Evolutionary conservation across 2,113 vertebrate species (phyloP).

Genomic region (Oreochromis spilurus): DNA sequence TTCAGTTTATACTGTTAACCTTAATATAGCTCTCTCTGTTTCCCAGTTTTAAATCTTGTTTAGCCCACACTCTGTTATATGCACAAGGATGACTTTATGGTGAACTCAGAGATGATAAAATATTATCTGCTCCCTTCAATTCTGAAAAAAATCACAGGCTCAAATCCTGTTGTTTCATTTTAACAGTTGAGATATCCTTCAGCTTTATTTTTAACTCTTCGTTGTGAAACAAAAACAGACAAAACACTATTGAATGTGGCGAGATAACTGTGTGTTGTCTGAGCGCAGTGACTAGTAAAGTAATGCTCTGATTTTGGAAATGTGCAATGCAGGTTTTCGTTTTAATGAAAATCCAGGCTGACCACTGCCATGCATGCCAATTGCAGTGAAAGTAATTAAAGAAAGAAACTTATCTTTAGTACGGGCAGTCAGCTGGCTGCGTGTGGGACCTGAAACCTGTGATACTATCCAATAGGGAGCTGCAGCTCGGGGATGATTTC

Average conservation of each 20-base stretch:
- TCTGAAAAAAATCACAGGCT: neutral
- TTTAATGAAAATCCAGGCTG: constrained; percentile 5
- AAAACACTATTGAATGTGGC: neutral
- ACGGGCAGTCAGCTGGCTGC: constrained; percentile 11
- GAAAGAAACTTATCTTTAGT: constrained; percentile 29
- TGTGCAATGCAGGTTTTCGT: neutral
- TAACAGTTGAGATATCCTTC: neutral
- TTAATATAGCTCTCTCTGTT: neutral
- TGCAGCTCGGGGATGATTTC: constrained; percentile 20
- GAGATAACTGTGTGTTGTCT: neutral
- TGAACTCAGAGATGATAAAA: neutral
- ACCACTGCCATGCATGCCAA: constrained; percentile 11
- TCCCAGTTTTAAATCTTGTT: neutral
- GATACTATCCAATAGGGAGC: constrained; percentile 19
- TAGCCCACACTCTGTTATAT: neutral
- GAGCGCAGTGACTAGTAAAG: neutral
- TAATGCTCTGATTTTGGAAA: constrained; percentile 5
- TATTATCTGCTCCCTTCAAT: neutral
- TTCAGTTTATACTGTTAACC: neutral
- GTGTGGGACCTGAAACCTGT: constrained; percentile 6
- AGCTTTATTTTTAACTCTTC: neutral
- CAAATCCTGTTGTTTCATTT: neutral
- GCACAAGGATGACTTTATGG: neutral
- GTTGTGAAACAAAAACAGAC: neutral
- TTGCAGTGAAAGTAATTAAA: constrained; percentile 27